These are phyloP conservation scores for Myodes glareolus DNA, from an alignment of 2,113 vertebrate genomes.

Conservation along the genomic window DNA sequence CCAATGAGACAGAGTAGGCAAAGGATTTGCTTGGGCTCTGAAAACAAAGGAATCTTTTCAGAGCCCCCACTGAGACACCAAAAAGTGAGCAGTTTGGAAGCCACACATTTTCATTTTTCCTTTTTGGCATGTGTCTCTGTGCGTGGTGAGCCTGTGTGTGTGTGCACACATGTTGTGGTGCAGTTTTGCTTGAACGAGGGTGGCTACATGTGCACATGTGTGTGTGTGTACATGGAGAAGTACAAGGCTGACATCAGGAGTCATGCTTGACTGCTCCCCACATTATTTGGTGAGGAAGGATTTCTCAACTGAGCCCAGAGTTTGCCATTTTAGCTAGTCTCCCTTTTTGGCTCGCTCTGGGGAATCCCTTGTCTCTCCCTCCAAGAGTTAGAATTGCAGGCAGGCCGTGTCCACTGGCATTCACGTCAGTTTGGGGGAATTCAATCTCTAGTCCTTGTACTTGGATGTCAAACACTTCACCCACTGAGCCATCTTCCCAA, in stretches of 20 bases:
- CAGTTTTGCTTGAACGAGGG: not conserved
- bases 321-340: not conserved
- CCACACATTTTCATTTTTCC: not conserved
- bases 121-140: not conserved
- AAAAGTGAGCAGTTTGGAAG: not conserved
- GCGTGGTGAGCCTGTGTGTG: not conserved
- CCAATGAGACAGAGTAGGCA: not conserved
- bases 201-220: not conserved
- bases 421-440: too few species aligned
- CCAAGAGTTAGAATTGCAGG: not conserved
- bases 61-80: not conserved
- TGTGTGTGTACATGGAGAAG: not conserved
- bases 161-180: not conserved
- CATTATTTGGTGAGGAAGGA: not conserved
- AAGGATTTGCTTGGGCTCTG: not conserved
- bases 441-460: not conserved
- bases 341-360: not conserved
- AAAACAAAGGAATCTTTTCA: not conserved
- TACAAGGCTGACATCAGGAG: not conserved
- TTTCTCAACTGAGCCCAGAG: not conserved
- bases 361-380: not conserved
- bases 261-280: too few species aligned
- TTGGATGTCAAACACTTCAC: too few species aligned
- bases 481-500: not conserved
- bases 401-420: not conserved